Conservation (phyloP, 2,888 invertebrate genomes). For the Latrodectus hesperus region DNA sequence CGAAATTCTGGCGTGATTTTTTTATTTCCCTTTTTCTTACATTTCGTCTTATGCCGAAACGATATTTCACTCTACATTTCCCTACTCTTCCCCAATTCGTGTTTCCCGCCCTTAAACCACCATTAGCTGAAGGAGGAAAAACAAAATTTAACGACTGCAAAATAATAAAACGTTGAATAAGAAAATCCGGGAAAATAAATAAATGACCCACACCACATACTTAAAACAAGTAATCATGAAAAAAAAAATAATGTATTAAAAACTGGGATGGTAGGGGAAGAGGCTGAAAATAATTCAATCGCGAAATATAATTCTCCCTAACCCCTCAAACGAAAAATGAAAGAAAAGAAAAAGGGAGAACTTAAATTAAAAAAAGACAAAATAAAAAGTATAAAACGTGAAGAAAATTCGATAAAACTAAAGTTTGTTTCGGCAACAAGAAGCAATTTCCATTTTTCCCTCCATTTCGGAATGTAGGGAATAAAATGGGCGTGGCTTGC, state of each 20-base stretch:
- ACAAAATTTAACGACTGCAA: slow-evolving; percentile 58
- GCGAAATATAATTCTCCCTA: slow-evolving; percentile 63
- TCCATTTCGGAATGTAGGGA: slow-evolving; percentile 29
- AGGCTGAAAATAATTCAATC: slow-evolving; percentile 67
- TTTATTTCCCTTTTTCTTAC: slow-evolving; percentile 20
- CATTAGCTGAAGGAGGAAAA: slow-evolving; percentile 38
- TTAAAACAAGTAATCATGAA: slow-evolving; percentile 15
- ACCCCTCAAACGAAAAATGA: slow-evolving; percentile 49
- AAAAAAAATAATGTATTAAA: slow-evolving; percentile 29
- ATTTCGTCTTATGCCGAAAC: slow-evolving; percentile 32
- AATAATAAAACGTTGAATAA: slow-evolving; percentile 28
- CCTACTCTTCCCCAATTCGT: slow-evolving; percentile 1
- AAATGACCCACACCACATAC: slow-evolving; percentile 46
- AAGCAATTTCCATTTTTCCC: slow-evolving; percentile 63
- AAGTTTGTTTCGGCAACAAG: slow-evolving; percentile 55
- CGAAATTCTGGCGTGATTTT: not conserved
- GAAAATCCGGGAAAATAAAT: slow-evolving; percentile 44
- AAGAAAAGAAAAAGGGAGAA: slow-evolving; percentile 9
- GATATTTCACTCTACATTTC: slow-evolving; percentile 54
- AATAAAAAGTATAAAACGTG: slow-evolving; percentile 6
- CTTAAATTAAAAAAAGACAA: slow-evolving; percentile 1
- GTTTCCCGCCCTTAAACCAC: slow-evolving; percentile 48
- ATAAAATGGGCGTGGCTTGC: slow-evolving; percentile 43
- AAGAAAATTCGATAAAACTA: slow-evolving; percentile 64
- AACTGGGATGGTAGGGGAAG: slow-evolving; percentile 18